Conservation (phyloP, 2,888 invertebrate genomes). For the Tholera decimalis region DNA sequence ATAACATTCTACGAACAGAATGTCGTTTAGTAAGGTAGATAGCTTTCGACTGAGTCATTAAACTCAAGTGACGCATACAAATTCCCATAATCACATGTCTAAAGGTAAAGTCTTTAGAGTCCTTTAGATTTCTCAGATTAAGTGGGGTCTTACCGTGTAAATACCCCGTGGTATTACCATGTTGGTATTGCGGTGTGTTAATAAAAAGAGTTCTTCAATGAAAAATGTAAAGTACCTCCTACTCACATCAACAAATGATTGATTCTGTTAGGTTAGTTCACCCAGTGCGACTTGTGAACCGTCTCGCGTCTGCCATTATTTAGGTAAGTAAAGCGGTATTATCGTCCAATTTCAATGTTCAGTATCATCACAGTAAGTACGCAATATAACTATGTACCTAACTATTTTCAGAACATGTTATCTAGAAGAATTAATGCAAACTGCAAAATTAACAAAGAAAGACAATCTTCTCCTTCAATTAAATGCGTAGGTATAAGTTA, state of each 20-base stretch:
- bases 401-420: not conserved
- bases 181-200: not conserved
- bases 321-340: slow-evolving; percentile 1
- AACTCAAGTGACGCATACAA: slow-evolving; percentile 50
- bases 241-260: not conserved
- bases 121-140: slow-evolving; percentile 35
- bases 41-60: slow-evolving; percentile 47
- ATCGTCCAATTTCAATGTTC: not conserved
- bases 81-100: slow-evolving; percentile 36
- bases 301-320: slow-evolving; percentile 9
- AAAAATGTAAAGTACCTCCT: not conserved
- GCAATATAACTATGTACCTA: not conserved
- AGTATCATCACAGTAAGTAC: not conserved
- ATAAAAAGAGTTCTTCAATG: slow-evolving; percentile 11
- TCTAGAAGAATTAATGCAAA: not conserved
- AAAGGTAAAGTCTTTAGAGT: slow-evolving; percentile 31
- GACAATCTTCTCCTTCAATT: not conserved
- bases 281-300: too few species aligned
- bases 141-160: slow-evolving; percentile 17
- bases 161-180: not conserved
- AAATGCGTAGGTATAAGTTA: not conserved
- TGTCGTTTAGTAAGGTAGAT: slow-evolving; percentile 48
- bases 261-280: too few species aligned
- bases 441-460: not conserved
- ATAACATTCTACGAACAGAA: slow-evolving; percentile 28